Conservation (phyloP, 2,888 invertebrate species). For the Hydrotaea cyrtoneurina region DNA sequence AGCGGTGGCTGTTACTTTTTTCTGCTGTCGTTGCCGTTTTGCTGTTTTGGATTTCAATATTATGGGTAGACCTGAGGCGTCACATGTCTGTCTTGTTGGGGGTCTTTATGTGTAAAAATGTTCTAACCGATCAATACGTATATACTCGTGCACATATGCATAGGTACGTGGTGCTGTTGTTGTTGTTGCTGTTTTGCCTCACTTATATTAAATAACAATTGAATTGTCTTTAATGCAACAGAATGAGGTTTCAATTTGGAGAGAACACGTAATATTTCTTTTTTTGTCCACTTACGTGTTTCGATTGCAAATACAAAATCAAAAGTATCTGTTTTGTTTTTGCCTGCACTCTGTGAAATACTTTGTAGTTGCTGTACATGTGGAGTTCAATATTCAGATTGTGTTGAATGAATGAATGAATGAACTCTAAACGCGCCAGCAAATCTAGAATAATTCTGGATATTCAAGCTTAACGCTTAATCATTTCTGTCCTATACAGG, state of each 20-base stretch:
- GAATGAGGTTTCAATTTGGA: conserved; percentile 16
- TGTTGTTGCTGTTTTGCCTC: conserved; percentile 28
- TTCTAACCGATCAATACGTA: not conserved
- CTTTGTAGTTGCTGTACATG: not conserved
- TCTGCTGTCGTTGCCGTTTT: conserved; percentile 1
- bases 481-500: not conserved
- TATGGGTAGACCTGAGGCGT: conserved; percentile 51
- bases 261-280: conserved; percentile 55
- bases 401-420: conserved; percentile 50
- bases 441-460: conserved; percentile 30
- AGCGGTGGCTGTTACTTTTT: not conserved
- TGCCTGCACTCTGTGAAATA: no score
- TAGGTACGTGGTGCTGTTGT: not conserved
- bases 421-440: conserved; percentile 41
- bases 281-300: conserved; percentile 54
- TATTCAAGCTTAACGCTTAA: not conserved
- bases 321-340: not conserved
- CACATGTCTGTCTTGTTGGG: conserved; percentile 47
- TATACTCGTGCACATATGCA: conserved; percentile 25
- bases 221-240: conserved; percentile 43
- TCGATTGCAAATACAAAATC: conserved; percentile 29
- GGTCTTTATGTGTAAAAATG: conserved; percentile 8
- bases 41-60: not conserved
- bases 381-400: conserved; percentile 28
- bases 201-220: conserved; percentile 58